Evolutionary conservation across 2,797 vertebrate species (phyloP), one percentile per base, ranked within the genome.

Genomic region (Chelonia mydas): DNA sequence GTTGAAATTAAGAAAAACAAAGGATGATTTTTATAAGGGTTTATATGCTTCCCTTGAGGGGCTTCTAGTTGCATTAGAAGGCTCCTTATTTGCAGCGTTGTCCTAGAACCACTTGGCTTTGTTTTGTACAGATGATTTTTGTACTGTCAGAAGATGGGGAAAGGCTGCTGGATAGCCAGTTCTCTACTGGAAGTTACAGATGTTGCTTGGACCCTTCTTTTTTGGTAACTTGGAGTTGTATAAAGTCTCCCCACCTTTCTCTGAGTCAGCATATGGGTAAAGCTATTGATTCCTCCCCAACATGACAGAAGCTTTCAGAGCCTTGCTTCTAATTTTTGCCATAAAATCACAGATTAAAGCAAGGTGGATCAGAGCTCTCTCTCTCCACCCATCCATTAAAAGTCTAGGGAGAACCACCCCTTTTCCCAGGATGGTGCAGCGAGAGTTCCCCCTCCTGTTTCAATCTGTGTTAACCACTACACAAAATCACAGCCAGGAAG

Each of bases 121-220:
- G 3, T 10, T 47, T 81, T 59, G 6, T 68, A 51, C 84, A 3
- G 33, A 33, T 88, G 27, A 77, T 77, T 86, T 90, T 86, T 57
- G 10, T 61, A 31, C 27, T 54, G 7, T 47, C 3, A 12, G 37
- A 47, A 53, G 45, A 23, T 80, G 31, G 8, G 17, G 5, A 76
- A 87, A 87, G n/a, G 79, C 72, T 54, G 37, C 21, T 86, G 83
- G 23, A 86, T 28, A 93, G 23, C 23, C 11, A 3, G 10, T 81
- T 89, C 27, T 92, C 57, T 90, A 13, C 77, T 87, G 57, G 83
- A 77, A 84, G 83, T 89, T 91, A 82, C 12, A 87, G 54, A 87
- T 94, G 45, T 41, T 92, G 81, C 78, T 95, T 51, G 72, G 74
- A 81, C 12, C 80, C 33, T 65, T 51, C 84, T 45, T 55, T 83